A percentile compares a stretch with the other conserved stretches of the same genome.
These are phyloP conservation scores for Mustelus asterias DNA, from an alignment of 2,113 vertebrate genomes.

Conservation along the genomic window DNA sequence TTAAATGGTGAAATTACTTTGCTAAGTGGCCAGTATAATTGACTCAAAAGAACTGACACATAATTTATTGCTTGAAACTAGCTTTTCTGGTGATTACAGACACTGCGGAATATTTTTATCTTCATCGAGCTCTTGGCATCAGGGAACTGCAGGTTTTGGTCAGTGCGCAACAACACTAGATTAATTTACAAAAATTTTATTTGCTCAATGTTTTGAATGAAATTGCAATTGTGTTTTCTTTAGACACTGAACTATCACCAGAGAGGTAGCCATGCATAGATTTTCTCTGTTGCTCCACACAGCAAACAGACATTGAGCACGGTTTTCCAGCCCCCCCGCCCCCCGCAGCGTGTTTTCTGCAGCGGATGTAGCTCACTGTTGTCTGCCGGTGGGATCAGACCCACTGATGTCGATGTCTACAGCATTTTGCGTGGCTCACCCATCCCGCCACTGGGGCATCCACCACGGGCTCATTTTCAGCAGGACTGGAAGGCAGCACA, in stretches of 20 bases:
- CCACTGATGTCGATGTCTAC: too few species aligned
- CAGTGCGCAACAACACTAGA: not conserved
- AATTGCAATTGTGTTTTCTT: not conserved
- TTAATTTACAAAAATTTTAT: not conserved
- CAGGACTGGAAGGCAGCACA: too few species aligned
- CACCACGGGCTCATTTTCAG: too few species aligned
- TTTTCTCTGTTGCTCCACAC: not conserved
- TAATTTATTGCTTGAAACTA: not conserved
- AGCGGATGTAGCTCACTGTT: too few species aligned
- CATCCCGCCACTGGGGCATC: too few species aligned
- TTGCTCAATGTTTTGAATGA: not conserved
- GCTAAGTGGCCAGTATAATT: not conserved
- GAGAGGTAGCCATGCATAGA: not conserved
- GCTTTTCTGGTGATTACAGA: not conserved
- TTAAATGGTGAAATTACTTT: not conserved
- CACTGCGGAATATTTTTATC: not conserved
- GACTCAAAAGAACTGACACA: not conserved
- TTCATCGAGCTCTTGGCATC: not conserved
- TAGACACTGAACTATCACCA: not conserved
- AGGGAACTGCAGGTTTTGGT: not conserved
- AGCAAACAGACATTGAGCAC: not conserved
- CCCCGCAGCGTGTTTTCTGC: too few species aligned
- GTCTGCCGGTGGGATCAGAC: too few species aligned
- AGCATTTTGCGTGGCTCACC: too few species aligned
- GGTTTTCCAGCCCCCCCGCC: too few species aligned